phyloP scores from a whole-genome alignment of 2,888 invertebrate genomes.

The Theodoxus fluviatilis region DNA sequence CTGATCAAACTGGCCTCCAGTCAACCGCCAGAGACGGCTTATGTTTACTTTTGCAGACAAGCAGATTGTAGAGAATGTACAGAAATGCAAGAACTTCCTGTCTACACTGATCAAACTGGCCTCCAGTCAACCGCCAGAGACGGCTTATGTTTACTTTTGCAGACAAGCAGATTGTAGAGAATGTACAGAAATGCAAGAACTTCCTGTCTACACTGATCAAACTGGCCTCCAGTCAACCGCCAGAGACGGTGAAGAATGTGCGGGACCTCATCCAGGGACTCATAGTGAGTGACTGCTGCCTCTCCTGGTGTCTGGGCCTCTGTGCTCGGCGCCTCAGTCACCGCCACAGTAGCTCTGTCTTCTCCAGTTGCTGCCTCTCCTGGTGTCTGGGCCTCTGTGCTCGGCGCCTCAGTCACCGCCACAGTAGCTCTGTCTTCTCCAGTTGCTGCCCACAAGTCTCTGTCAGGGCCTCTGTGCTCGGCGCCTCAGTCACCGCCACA shows the following conservation, averaged over 20 bases:
- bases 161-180: constrained; percentile 52
- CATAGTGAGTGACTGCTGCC: constrained; percentile 71
- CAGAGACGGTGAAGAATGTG: constrained; percentile 89
- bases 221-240: constrained; percentile 92
- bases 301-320: too few relatives aligned
- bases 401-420: too few relatives aligned
- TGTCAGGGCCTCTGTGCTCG: too few relatives aligned
- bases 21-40: constrained; percentile 91
- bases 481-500: too few relatives aligned
- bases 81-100: constrained; percentile 97
- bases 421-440: too few relatives aligned
- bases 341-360: too few relatives aligned
- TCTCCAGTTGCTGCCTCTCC: too few relatives aligned
- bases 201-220: constrained; percentile 95
- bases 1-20: constrained; percentile 92
- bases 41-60: constrained; percentile 28
- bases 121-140: constrained; percentile 90
- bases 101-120: constrained; percentile 94
- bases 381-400: too few relatives aligned
- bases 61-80: constrained; percentile 68
- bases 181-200: constrained; percentile 91
- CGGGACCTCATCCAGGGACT: constrained; percentile 92
- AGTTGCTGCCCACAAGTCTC: too few relatives aligned
- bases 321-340: too few relatives aligned
- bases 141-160: constrained; percentile 68